phyloP scores from a whole-genome alignment of 2,113 vertebrate species.

The Ptilonorhynchus violaceus region DNA sequence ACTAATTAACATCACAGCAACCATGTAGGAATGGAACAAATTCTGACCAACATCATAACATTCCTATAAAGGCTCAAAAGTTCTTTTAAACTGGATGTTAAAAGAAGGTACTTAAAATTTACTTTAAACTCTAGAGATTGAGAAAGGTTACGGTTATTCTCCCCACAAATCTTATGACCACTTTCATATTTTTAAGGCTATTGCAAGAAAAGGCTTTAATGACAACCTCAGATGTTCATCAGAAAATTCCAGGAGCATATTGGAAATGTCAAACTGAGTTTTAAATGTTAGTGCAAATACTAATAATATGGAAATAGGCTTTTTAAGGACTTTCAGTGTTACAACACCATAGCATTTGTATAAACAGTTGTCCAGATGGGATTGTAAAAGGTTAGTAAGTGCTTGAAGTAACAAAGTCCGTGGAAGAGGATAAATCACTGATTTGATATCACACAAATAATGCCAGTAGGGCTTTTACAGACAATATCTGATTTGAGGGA shows the following conservation, averaged over 20 bases:
- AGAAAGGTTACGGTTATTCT: neutral
- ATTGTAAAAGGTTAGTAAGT: neutral
- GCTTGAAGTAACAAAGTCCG: neutral
- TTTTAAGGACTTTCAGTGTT: neutral
- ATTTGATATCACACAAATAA: neutral
- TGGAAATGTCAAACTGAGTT: conserved; percentile 6
- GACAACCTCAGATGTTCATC: conserved; percentile 2
- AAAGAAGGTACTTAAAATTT: neutral
- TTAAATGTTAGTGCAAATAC: conserved; percentile 9
- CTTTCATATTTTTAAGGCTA: neutral
- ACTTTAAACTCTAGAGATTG: neutral
- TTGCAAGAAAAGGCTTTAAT: conserved; percentile 11
- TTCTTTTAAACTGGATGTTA: neutral
- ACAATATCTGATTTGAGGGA: neutral
- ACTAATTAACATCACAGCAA: neutral
- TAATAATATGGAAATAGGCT: neutral
- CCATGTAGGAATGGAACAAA: neutral
- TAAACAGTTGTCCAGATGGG: neutral
- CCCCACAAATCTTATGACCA: neutral
- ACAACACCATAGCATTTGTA: neutral
- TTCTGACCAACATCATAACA: neutral
- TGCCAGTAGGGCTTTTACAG: neutral
- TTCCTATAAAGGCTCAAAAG: neutral
- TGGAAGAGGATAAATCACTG: neutral
- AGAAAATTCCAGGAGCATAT: conserved; percentile 6